Conservation (phyloP, 2,888 invertebrate species). For the Meteorus colon region DNA sequence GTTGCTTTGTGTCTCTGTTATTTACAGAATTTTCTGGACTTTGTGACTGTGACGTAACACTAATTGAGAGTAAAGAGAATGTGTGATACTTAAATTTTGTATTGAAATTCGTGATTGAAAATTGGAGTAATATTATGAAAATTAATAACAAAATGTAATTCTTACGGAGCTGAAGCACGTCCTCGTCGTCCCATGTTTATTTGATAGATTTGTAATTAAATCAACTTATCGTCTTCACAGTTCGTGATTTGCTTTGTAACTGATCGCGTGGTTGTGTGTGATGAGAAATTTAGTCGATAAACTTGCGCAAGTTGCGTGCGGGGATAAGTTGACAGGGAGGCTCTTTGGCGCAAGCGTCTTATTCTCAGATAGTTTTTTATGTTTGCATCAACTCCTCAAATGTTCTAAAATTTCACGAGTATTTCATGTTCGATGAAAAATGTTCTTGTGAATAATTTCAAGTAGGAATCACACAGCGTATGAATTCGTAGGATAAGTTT, state of each 20-base stretch:
- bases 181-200: conserved; percentile 70
- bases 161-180: conserved; percentile 69
- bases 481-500: neutral
- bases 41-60: conserved; percentile 51
- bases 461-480: too few relatives aligned
- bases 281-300: conserved; percentile 44
- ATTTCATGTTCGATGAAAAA: neutral
- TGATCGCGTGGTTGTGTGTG: conserved; percentile 43
- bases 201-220: conserved; percentile 45
- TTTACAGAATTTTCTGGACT: conserved; percentile 47
- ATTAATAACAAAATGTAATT: conserved; percentile 37
- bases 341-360: conserved; percentile 30
- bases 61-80: conserved; percentile 24
- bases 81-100: conserved; percentile 10
- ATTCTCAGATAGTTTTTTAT: neutral
- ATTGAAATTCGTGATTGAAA: neutral
- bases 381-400: neutral
- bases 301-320: conserved; percentile 47
- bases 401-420: conserved; percentile 1
- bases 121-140: neutral
- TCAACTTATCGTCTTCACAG: conserved; percentile 34
- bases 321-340: conserved; percentile 4
- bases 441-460: too few relatives aligned
- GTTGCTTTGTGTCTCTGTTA: neutral
- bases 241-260: conserved; percentile 51